Evolutionary conservation across 30 jellyfish, hydroid and myxozoan genomes (phyloP).

Genomic region (Cassiopea andromeda): DNA sequence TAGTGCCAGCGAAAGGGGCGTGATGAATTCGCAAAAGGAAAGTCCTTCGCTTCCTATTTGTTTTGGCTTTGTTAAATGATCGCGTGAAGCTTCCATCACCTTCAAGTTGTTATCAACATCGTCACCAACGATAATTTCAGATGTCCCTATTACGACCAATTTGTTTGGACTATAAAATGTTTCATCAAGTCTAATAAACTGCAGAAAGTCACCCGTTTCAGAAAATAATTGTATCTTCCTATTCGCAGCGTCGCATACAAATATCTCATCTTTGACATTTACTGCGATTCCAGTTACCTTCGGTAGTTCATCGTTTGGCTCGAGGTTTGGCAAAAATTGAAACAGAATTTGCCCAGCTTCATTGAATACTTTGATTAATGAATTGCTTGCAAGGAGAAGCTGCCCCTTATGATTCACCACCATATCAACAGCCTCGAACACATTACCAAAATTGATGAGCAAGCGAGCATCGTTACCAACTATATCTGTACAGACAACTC

Average conservation of each 20-base stretch:
- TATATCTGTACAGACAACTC: slow-evolving; percentile 20
- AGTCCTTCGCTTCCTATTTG: slow-evolving; percentile 61
- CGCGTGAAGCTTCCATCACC: slow-evolving; percentile 33
- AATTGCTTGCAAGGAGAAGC: slow-evolving; percentile 29
- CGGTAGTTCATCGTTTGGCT: slow-evolving; percentile 41
- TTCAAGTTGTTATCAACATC: slow-evolving; percentile 28
- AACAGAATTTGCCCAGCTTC: slow-evolving; percentile 30
- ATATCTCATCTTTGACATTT: slow-evolving; percentile 38
- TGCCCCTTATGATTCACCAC: slow-evolving; percentile 43
- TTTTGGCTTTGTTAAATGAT: slow-evolving; percentile 15
- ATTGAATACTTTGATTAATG: slow-evolving; percentile 24
- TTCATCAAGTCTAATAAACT: slow-evolving; percentile 42
- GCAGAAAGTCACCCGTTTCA: slow-evolving; percentile 31
- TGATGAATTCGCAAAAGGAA: slow-evolving; percentile 58
- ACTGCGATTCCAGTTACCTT: slow-evolving; percentile 43
- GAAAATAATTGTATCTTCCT: slow-evolving; percentile 47
- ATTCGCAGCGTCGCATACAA: slow-evolving; percentile 51
- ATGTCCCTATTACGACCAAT: slow-evolving; percentile 21
- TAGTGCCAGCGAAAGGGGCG: slow-evolving; percentile 47
- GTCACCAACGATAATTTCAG: slow-evolving; percentile 37
- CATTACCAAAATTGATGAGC: slow-evolving; percentile 29
- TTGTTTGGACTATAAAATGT: slow-evolving; percentile 35
- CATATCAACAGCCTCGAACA: slow-evolving; percentile 56
- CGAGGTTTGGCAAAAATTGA: slow-evolving; percentile 57
- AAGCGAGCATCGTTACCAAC: slow-evolving; percentile 22